These are phyloP conservation scores for Drosophila santomea DNA, from an alignment of 1,140 invertebrate genomes.

Conservation along the genomic window DNA sequence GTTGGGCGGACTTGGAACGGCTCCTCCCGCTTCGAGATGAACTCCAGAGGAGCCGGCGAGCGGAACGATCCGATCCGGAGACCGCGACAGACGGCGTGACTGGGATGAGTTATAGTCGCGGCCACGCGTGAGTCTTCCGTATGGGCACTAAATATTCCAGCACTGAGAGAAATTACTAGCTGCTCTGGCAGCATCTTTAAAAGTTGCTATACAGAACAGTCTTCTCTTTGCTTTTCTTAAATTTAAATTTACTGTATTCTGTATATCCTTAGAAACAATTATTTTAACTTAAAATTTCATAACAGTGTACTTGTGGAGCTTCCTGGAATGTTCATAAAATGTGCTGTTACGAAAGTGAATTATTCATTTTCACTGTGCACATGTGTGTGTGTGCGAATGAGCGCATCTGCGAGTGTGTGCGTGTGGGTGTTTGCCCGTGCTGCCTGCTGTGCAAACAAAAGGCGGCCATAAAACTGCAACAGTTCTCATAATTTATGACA, in stretches of 20 bases:
- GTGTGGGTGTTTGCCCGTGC: constrained; percentile 27
- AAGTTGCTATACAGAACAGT: too few relatives aligned
- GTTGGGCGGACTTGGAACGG: constrained; percentile 46
- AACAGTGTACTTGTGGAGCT: background rate
- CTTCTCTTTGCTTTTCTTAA: background rate
- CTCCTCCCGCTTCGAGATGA: constrained; percentile 61
- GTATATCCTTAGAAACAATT: too few relatives aligned
- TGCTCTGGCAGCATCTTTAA: too few relatives aligned
- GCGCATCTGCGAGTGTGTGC: constrained; percentile 15
- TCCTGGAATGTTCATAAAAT: background rate
- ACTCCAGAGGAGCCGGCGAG: constrained; percentile 49
- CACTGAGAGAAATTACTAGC: constrained; percentile 6
- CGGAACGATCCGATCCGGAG: constrained; percentile 63
- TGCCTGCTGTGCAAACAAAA: constrained; percentile 44
- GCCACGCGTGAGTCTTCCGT: constrained; percentile 65
- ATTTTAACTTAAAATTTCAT: background rate
- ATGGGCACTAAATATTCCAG: constrained; percentile 17
- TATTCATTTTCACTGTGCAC: constrained; percentile 9
- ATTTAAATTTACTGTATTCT: background rate
- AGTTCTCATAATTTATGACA: constrained; percentile 75
- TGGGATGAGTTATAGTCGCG: constrained; percentile 69
- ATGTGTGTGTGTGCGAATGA: constrained; percentile 2
- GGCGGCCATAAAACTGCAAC: constrained; percentile 51
- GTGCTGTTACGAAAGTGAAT: too few relatives aligned
- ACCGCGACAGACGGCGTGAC: constrained; percentile 73